phyloP scores from a whole-genome alignment of 2,113 vertebrate genomes.

The Alethe castanea region DNA sequence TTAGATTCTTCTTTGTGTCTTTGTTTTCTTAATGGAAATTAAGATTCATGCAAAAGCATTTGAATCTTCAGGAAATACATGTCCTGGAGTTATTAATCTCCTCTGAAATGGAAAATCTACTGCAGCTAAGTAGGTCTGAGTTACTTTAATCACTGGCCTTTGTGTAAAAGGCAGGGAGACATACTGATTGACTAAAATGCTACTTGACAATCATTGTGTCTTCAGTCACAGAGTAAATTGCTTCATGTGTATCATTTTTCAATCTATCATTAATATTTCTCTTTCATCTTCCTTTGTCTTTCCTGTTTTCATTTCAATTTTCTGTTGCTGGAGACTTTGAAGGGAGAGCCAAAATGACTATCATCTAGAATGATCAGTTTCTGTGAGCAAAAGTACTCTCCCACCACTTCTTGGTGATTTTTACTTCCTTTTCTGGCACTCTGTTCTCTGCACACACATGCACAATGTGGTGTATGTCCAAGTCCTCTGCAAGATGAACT shows the following conservation, averaged over 20 bases:
- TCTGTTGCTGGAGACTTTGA: conserved; percentile 11
- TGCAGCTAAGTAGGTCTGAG: not conserved
- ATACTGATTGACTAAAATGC: conserved; percentile 5
- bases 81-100: not conserved
- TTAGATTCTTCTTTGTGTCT: not conserved
- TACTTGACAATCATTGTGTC: conserved; percentile 12
- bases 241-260: not conserved
- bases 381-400: not conserved
- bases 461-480: not conserved
- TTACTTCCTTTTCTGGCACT: conserved; percentile 4
- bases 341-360: conserved; percentile 18
- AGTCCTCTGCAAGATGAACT: not conserved
- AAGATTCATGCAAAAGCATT: not conserved
- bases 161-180: not conserved
- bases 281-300: conserved; percentile 35
- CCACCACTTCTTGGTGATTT: not conserved
- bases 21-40: not conserved
- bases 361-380: conserved; percentile 17
- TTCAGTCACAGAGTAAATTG: not conserved
- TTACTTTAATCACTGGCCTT: not conserved
- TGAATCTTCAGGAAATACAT: not conserved
- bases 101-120: not conserved
- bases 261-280: conserved; percentile 17
- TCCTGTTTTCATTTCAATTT: conserved; percentile 42
- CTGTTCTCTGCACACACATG: not conserved